Evolutionary conservation across 2,888 invertebrate species (phyloP).

Genomic region (Venustoraphidia nigricollis): DNA sequence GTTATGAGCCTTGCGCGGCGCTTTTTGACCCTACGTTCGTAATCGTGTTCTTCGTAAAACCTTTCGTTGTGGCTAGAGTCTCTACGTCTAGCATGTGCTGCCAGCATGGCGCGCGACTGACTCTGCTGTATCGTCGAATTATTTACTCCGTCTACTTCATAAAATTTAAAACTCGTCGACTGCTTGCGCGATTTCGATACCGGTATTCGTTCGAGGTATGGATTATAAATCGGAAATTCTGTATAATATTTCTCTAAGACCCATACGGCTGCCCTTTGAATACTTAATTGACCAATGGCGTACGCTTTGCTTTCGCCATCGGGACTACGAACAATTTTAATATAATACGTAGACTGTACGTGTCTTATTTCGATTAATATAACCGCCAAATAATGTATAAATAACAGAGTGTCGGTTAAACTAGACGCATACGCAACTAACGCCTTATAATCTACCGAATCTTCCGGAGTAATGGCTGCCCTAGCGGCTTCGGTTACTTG

Average conservation of each 20-base stretch:
- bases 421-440: slow-evolving; percentile 87
- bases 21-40: slow-evolving; percentile 83
- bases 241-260: slow-evolving; percentile 89
- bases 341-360: slow-evolving; percentile 75
- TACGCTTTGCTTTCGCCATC: slow-evolving; percentile 86
- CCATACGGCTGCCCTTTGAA: slow-evolving; percentile 91
- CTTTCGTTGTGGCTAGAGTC: slow-evolving; percentile 92
- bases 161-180: slow-evolving; percentile 84
- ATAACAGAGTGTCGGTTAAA: slow-evolving; percentile 83
- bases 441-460: slow-evolving; percentile 70
- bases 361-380: slow-evolving; percentile 88
- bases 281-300: slow-evolving; percentile 78
- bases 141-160: slow-evolving; percentile 81
- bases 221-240: slow-evolving; percentile 93
- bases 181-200: slow-evolving; percentile 67
- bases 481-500: slow-evolving; percentile 71
- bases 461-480: slow-evolving; percentile 63
- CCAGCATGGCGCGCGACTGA: slow-evolving; percentile 51
- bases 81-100: slow-evolving; percentile 68
- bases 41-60: slow-evolving; percentile 96
- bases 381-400: slow-evolving; percentile 88
- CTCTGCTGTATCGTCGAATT: slow-evolving; percentile 50
- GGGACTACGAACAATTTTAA: slow-evolving; percentile 85
- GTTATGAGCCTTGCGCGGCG: slow-evolving; percentile 77
- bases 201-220: slow-evolving; percentile 82